Evolutionary conservation across 2,797 vertebrate species (phyloP).

Genomic region (Apogon talboti): DNA sequence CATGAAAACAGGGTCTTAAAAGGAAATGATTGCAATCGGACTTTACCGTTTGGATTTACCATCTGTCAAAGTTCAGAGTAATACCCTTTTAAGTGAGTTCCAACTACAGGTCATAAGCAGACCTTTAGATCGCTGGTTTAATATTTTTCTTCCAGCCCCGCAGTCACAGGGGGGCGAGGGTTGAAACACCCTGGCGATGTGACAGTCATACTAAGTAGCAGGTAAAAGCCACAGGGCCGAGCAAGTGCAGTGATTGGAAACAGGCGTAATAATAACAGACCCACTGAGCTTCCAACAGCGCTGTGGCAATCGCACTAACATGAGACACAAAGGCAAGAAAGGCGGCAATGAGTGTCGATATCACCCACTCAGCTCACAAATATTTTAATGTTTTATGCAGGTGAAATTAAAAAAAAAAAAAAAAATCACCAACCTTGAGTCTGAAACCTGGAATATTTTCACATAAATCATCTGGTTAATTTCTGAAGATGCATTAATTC

Average conservation of each 20-base stretch:
- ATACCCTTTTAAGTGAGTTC: slow-evolving; percentile 4
- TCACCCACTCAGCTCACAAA: neutral
- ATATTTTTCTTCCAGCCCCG: slow-evolving; percentile 35
- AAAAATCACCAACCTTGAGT: neutral
- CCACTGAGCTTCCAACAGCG: slow-evolving; percentile 30
- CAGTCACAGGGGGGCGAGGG: slow-evolving; percentile 36
- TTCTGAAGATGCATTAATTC: no score
- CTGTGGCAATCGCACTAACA: slow-evolving; percentile 32
- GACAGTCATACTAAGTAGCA: slow-evolving; percentile 62
- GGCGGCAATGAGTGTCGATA: neutral
- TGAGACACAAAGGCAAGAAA: slow-evolving; percentile 27
- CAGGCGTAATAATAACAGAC: slow-evolving; percentile 56
- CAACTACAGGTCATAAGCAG: slow-evolving; percentile 23
- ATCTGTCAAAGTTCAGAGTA: slow-evolving; percentile 12
- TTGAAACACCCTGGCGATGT: slow-evolving; percentile 45
- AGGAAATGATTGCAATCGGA: neutral
- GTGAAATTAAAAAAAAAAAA: neutral
- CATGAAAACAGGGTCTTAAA: slow-evolving; percentile 19
- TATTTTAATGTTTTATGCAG: slow-evolving; percentile 1
- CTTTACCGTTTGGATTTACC: neutral
- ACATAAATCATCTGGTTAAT: neutral
- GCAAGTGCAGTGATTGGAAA: slow-evolving; percentile 55
- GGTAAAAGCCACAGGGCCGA: slow-evolving; percentile 47
- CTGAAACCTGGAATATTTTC: slow-evolving; percentile 6
- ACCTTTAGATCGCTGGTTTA: slow-evolving; percentile 32